phyloP scores from a whole-genome alignment of 2,888 invertebrate genomes.

The Marasmarcha lunaedactyla region DNA sequence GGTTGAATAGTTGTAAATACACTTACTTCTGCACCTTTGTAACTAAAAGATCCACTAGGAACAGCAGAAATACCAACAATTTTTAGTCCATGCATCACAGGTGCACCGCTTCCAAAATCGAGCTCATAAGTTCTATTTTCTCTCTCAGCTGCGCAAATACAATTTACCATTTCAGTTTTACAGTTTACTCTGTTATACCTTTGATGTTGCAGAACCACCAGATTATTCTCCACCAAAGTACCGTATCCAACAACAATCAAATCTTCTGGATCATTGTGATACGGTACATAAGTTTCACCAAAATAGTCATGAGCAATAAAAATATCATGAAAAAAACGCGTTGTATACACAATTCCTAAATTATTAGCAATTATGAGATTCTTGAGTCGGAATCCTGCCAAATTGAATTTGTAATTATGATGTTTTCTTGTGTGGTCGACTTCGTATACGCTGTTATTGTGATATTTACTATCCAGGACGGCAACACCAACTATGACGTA shows the following conservation, averaged over 20 bases:
- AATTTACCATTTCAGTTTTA: constrained; percentile 43
- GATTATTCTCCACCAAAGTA: constrained; percentile 16
- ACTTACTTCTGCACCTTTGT: constrained; percentile 26
- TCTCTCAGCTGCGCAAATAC: constrained; percentile 38
- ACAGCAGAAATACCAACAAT: constrained; percentile 34
- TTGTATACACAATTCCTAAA: constrained; percentile 35
- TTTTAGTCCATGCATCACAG: constrained; percentile 26
- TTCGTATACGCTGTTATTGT: constrained; percentile 22
- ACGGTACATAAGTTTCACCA: no score
- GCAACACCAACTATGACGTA: constrained; percentile 33
- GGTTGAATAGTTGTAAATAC: constrained; percentile 42
- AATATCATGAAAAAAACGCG: constrained; percentile 7
- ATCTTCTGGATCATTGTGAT: not conserved
- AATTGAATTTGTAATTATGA: constrained; percentile 28
- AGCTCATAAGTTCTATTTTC: constrained; percentile 18
- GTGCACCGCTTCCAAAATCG: constrained; percentile 41
- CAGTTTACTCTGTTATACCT: constrained; percentile 34
- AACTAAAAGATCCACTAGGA: constrained; percentile 24
- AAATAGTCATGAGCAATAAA: no score
- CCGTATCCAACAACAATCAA: constrained; percentile 35
- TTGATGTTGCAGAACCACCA: constrained; percentile 29
- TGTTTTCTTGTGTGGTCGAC: constrained; percentile 27
- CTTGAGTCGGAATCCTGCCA: constrained; percentile 22
- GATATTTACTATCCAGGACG: constrained; percentile 9
- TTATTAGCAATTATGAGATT: constrained; percentile 34